These are phyloP conservation scores for Panorpa germanica DNA, from an alignment of 2,888 invertebrate genomes.

Conservation along the genomic window DNA sequence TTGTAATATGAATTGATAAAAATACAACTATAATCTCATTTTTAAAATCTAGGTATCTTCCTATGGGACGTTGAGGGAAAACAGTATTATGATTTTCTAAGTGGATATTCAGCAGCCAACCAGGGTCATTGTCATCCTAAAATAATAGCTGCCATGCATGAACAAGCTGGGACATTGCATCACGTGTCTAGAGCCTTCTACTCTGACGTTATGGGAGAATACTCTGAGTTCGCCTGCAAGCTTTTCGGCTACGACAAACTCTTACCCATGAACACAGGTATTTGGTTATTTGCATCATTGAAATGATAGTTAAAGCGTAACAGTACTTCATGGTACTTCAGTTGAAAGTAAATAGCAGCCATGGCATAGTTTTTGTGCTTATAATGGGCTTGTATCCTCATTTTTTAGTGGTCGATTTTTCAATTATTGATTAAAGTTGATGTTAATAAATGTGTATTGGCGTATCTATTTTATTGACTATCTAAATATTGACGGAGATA, in stretches of 20 bases:
- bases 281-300: slow-evolving; percentile 58
- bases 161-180: slow-evolving; percentile 38
- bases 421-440: no score
- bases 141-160: slow-evolving; percentile 36
- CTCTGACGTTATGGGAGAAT: slow-evolving; percentile 62
- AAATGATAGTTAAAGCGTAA: slow-evolving; percentile 48
- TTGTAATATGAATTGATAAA: background rate
- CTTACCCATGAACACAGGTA: slow-evolving; percentile 90
- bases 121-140: slow-evolving; percentile 65
- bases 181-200: slow-evolving; percentile 65
- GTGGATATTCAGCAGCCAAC: slow-evolving; percentile 67
- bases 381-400: no score
- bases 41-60: slow-evolving; percentile 34
- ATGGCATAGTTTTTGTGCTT: no score
- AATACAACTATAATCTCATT: background rate
- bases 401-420: no score
- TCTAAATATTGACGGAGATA: no score
- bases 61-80: slow-evolving; percentile 71
- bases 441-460: no score
- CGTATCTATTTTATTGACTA: no score
- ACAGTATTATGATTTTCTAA: slow-evolving; percentile 58
- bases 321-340: no score
- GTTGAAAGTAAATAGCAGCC: no score
- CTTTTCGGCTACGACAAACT: slow-evolving; percentile 79
- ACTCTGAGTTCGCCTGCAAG: slow-evolving; percentile 67